phyloP scores from a whole-genome alignment of 2,113 vertebrate species.

The Mormyrus lacerda region DNA sequence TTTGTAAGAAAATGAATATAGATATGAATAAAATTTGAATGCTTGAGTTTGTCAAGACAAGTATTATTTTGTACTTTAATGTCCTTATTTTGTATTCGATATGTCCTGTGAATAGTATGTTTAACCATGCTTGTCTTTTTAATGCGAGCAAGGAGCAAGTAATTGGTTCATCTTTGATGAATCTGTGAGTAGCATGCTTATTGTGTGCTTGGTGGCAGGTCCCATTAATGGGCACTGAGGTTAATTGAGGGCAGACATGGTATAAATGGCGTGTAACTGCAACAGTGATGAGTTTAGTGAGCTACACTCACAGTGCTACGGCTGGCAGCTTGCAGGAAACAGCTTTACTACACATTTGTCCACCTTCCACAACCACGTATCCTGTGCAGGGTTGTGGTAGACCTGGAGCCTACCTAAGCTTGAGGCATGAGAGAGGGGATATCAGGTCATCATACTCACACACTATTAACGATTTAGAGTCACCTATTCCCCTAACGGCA shows the following conservation, averaged over 20 bases:
- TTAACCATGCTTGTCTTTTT: slow-evolving; percentile 8
- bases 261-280: neutral
- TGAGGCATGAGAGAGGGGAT: neutral
- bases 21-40: neutral
- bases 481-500: neutral
- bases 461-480: neutral
- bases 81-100: neutral
- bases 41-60: neutral
- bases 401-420: neutral
- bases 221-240: neutral
- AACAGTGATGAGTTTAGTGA: neutral
- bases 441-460: neutral
- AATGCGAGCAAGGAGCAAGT: neutral
- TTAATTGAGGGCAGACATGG: slow-evolving; percentile 1
- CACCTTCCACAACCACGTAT: neutral
- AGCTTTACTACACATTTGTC: neutral
- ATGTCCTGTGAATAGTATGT: neutral
- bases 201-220: neutral
- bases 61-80: neutral
- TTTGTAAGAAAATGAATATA: neutral
- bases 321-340: neutral
- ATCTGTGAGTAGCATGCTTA: neutral
- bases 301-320: neutral
- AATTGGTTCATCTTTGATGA: neutral
- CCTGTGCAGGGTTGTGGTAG: neutral